phyloP scores from a whole-genome alignment of 2,113 vertebrate species.

The Coreoperca whiteheadi region DNA sequence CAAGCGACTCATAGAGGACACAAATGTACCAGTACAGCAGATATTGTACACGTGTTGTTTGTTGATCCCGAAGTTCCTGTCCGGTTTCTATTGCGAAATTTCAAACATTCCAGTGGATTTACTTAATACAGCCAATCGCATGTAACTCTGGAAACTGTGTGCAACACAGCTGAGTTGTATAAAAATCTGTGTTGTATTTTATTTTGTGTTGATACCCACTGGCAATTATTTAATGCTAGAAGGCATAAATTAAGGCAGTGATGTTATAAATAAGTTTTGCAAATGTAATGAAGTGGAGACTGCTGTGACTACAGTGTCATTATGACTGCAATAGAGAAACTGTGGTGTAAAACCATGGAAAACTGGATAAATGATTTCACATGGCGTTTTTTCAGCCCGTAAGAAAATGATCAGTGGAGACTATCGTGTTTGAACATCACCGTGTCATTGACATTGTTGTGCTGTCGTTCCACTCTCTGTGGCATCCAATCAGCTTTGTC shows the following conservation, averaged over 20 bases:
- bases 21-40: constrained; percentile 14
- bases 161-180: neutral
- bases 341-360: neutral
- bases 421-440: constrained; percentile 30
- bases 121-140: neutral
- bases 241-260: neutral
- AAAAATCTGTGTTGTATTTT: neutral
- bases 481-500: constrained; percentile 33
- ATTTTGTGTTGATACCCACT: neutral
- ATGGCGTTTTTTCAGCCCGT: neutral
- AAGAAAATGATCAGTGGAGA: constrained; percentile 14
- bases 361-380: neutral
- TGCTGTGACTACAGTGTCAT: neutral
- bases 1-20: constrained; percentile 48
- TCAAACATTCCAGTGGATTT: constrained; percentile 29
- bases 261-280: neutral
- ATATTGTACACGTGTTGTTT: constrained; percentile 58
- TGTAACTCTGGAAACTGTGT: neutral
- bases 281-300: neutral
- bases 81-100: constrained; percentile 61
- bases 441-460: constrained; percentile 32
- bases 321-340: neutral
- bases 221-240: neutral
- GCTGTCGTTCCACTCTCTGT: neutral
- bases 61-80: constrained; percentile 71